Percentiles rank a stretch among this genome's conserved stretches.
phyloP scores from a whole-genome alignment of 1,140 invertebrate genomes.

The Centruroides sculpturatus region DNA sequence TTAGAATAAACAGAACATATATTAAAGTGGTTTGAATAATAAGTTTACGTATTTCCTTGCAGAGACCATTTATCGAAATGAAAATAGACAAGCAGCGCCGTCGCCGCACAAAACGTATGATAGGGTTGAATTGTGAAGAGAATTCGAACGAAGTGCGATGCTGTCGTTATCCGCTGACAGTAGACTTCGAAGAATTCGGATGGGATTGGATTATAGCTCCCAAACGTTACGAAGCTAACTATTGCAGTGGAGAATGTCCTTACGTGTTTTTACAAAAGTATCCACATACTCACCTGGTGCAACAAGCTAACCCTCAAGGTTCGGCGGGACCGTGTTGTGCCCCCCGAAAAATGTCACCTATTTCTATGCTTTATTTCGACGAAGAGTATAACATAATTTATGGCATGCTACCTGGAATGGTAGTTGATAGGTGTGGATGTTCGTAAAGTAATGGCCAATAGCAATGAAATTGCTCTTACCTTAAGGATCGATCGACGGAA shows the following conservation, averaged over 20 bases:
- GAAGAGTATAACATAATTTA: slow-evolving; percentile 72
- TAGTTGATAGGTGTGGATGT: slow-evolving; percentile 81
- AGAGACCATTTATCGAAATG: slow-evolving; percentile 71
- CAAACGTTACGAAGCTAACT: slow-evolving; percentile 87
- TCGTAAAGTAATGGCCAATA: slow-evolving; percentile 39
- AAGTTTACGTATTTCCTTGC: slow-evolving; percentile 19
- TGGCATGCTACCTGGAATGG: slow-evolving; percentile 78
- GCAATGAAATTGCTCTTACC: too few relatives aligned
- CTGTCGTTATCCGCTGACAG: slow-evolving; percentile 77
- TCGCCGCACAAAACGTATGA: slow-evolving; percentile 49
- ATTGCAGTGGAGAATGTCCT: slow-evolving; percentile 89
- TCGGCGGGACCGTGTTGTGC: slow-evolving; percentile 75
- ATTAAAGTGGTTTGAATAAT: too few relatives aligned
- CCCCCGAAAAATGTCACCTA: slow-evolving; percentile 69
- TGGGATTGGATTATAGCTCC: slow-evolving; percentile 99
- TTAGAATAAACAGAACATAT: too few relatives aligned
- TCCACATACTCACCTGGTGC: slow-evolving; percentile 84
- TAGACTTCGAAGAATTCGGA: slow-evolving; percentile 91
- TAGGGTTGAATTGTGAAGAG: slow-evolving; percentile 61
- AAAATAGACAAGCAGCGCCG: slow-evolving; percentile 45
- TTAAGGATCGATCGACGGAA: too few relatives aligned
- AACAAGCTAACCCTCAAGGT: slow-evolving; percentile 50
- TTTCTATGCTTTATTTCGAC: slow-evolving; percentile 87
- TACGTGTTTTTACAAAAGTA: slow-evolving; percentile 74
- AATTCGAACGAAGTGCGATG: slow-evolving; percentile 60